phyloP scores from a whole-genome alignment of 2,797 vertebrate species.

The Macroramphosus scolopax region DNA sequence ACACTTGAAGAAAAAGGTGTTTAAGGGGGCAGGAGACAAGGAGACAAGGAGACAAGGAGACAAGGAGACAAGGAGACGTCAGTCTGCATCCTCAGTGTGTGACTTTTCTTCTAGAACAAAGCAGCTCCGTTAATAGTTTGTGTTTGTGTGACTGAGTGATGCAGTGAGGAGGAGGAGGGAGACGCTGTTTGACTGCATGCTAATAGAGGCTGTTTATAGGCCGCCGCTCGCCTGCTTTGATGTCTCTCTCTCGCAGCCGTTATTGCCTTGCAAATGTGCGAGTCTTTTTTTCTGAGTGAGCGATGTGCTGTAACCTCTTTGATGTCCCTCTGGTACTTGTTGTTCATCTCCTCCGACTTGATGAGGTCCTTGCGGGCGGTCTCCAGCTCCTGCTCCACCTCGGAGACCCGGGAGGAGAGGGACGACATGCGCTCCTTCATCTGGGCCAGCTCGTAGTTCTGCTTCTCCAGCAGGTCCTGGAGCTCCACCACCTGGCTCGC shows the following conservation, averaged over 20 bases:
- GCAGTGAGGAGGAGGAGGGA: slow-evolving; percentile 4
- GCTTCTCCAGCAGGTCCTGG: slow-evolving; percentile 96
- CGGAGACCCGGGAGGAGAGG: slow-evolving; percentile 91
- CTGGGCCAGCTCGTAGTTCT: slow-evolving; percentile 98
- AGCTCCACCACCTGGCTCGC: slow-evolving; percentile 94
- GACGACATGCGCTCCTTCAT: slow-evolving; percentile 98
- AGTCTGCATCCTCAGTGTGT: too few species aligned
- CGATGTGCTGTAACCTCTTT: slow-evolving; percentile 84
- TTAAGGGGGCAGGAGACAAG: too few species aligned
- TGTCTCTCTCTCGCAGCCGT: slow-evolving; percentile 36
- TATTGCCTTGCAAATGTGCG: slow-evolving; percentile 20
- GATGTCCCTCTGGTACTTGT: slow-evolving; percentile 96
- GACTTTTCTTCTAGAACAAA: background rate
- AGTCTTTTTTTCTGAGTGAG: slow-evolving; percentile 9
- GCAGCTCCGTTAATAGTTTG: background rate
- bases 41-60: too few species aligned
- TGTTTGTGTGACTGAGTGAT: slow-evolving; percentile 1
- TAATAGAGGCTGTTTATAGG: slow-evolving; percentile 46
- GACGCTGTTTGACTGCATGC: too few species aligned
- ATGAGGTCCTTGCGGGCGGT: slow-evolving; percentile 95
- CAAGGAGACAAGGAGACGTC: too few species aligned
- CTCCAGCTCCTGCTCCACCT: slow-evolving; percentile 97
- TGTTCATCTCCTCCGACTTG: slow-evolving; percentile 98
- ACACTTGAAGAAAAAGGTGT: too few species aligned
- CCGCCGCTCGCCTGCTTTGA: slow-evolving; percentile 40